phyloP scores from a whole-genome alignment of 2,888 invertebrate species.

The Brachypalpus laphriformis region DNA sequence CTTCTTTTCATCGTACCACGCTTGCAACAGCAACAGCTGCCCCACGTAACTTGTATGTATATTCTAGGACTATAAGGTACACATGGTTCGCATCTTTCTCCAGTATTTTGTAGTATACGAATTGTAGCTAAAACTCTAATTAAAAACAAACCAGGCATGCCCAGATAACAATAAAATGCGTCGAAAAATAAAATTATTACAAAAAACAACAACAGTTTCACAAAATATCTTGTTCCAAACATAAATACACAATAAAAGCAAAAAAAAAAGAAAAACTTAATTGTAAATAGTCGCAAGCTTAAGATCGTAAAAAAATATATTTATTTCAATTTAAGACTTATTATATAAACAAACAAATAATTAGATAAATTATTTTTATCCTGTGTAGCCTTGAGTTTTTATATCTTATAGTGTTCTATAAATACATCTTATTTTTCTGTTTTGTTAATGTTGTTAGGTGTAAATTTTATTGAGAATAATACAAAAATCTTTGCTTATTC shows the following conservation, averaged over 20 bases:
- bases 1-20: conserved; percentile 40
- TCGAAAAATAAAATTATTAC: conserved; percentile 1
- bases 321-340: conserved; percentile 47
- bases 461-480: conserved; percentile 47
- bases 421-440: conserved; percentile 10
- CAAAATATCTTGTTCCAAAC: conserved; percentile 38
- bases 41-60: conserved; percentile 49
- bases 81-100: conserved; percentile 36
- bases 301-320: conserved; percentile 47
- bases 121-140: conserved; percentile 33
- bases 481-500: conserved; percentile 19
- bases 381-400: conserved; percentile 42
- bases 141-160: conserved; percentile 18
- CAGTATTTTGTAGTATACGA: conserved; percentile 72
- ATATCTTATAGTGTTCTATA: conserved; percentile 28
- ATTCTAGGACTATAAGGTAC: conserved; percentile 39
- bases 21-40: conserved; percentile 42
- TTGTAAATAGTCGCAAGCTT: conserved; percentile 62
- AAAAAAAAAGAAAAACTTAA: background rate
- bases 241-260: conserved; percentile 25
- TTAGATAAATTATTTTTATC: conserved; percentile 51
- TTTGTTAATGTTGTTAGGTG: conserved; percentile 70
- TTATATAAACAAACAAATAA: conserved; percentile 22
- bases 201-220: conserved; percentile 20
- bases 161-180: background rate